Evolutionary conservation across 1,140 invertebrate species (phyloP), one percentile per base, ranked within the genome.

Genomic region (Thaumetopoea pityocampa): DNA sequence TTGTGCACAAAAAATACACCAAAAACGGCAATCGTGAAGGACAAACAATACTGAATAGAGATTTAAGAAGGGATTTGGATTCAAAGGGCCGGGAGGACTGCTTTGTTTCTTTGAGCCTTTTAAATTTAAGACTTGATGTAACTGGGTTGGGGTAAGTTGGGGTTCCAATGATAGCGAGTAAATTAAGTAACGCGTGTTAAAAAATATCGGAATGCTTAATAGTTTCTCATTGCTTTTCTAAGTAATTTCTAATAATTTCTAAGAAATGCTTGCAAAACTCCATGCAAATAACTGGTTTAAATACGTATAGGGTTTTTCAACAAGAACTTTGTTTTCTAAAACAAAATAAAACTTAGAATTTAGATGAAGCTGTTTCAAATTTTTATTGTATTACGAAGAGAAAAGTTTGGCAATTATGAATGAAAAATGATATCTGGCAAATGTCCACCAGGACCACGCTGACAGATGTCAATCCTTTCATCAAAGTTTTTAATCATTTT

Each of bases 11-110:
- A 67, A 63, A 59, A 35, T 58, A 42, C 26, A 30, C 49, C 59
- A 56, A 62, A 70, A 76, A 68, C 44, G 57, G 55, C 47, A 50
- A 53, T 47, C 56, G 27, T 34, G 43, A 56, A 47, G 41, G 36
- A 43, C 55, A 59, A 67, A 79, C 78, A 82, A 82, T 78, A 63
- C 54, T 64, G 65, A 67, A 77, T 73, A 63, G 70, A 63, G 65
- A 63, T 68, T 73, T 79, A 69, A 71, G 68, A 70, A 53, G 61
- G 74, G 79, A 80, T 83, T 80, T 71, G 52, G 71, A 76, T 77
- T 82, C 74, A 79, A 77, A 76, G 55, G 71, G 59, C 38, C 53
- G 46, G 42, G 55, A 44, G 43, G 52, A 19, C 32, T 33, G 53
- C 69, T 71, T 79, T 83, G 76, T 83, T 83, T 83, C 72, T 81